Base-by-base conservation (phyloP, 2,888 invertebrate species). In the Caenorhabditis japonica region DNA sequence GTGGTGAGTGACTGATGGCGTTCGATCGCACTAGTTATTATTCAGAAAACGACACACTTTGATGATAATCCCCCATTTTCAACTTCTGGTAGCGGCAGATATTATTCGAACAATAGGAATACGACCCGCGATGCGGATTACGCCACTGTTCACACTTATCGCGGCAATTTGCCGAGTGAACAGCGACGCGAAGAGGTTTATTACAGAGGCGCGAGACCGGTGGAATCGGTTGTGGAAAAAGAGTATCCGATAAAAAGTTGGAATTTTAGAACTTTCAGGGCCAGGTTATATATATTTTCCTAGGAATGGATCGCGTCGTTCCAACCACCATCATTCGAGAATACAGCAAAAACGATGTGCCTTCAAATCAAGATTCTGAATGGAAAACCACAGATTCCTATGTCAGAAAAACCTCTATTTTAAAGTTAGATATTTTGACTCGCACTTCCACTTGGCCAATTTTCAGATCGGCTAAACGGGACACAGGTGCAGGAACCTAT, bases 31-130 rank as follows among this genome's bases (percentile, higher is more conserved):
- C 55, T 70, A 27, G 55, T 60, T 69, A 47, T 61, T 41, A 51
- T 69, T 30, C 43, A 74, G 74, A 74, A 61, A 74, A 74, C 74
- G 30, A 74, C 68, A 38, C 64, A 74, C 58, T 74, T 74, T 62
- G 68, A 74, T 53, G 72, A 72, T 64, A 53, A 56, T 61, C 61
- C 55, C 10, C 49, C 30, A 19, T 39, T 36, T 30, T 33, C 64
- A 27, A 34, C 52, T 36, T 10, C 44, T 43, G 12, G 13, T 17
- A 43, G 49, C 30, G 36, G 39, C 13, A 51, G 64, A 56, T 66
- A 56, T 43, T 66, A 55, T n/a, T 60, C 61, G 51, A 70, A 60
- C 36, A 60, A 60, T 70, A 23, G 61, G 33, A 70, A 70, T 41
- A 56, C 53, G 56, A 44, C 56, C 43, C 56, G 58, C 46, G 71